Evolutionary conservation across 2,113 vertebrate species (phyloP).

Genomic region (Amazona guildingii): DNA sequence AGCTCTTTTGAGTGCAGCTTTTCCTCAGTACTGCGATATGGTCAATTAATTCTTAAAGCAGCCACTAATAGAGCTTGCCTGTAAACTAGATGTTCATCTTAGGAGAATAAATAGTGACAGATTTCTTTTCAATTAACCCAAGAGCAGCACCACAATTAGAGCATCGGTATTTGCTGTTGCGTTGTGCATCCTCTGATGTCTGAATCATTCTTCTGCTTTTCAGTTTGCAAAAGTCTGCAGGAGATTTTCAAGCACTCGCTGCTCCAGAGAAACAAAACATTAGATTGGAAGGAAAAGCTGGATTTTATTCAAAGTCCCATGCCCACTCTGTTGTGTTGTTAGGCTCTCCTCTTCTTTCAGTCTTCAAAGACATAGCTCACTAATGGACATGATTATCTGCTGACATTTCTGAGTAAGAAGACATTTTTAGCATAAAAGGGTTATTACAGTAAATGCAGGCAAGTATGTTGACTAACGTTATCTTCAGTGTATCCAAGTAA

Average conservation of each 20-base stretch:
- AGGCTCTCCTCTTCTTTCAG: background rate
- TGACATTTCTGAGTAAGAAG: background rate
- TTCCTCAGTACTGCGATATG: background rate
- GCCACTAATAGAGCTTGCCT: background rate
- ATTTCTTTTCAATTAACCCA: slow-evolving; percentile 47
- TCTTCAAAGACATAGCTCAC: background rate
- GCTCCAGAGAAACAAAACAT: background rate
- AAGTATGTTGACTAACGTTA: background rate
- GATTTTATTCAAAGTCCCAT: background rate
- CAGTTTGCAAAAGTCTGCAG: background rate
- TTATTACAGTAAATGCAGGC: background rate
- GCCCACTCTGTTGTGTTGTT: background rate
- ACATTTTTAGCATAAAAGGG: background rate
- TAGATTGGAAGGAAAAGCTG: background rate
- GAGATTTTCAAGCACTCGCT: background rate
- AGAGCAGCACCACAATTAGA: background rate
- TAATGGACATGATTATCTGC: background rate
- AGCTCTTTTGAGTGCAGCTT: background rate
- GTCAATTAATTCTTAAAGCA: slow-evolving; percentile 51
- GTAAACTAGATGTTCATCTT: background rate
- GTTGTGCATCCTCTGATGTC: background rate
- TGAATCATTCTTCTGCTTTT: slow-evolving; percentile 18
- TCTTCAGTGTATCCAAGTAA: background rate
- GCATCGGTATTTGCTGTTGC: background rate
- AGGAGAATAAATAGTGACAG: slow-evolving; percentile 23